These are phyloP conservation scores for Pheucticus melanocephalus DNA, from an alignment of 2,113 vertebrate genomes.

Conservation along the genomic window DNA sequence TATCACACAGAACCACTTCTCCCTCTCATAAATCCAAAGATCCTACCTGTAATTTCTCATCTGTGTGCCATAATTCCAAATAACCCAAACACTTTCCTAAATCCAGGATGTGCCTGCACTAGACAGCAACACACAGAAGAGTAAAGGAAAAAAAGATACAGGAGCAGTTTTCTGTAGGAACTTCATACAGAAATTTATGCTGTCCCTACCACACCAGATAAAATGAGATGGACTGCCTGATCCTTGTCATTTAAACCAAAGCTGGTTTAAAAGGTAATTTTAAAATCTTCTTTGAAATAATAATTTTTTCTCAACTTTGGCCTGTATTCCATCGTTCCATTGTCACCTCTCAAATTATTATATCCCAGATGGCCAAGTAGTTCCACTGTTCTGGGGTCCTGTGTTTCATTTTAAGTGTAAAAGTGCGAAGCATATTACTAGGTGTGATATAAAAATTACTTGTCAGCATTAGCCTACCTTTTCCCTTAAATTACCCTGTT, in stretches of 20 bases:
- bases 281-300: background rate
- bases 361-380: background rate
- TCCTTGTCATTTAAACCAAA: background rate
- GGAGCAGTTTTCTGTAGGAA: background rate
- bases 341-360: background rate
- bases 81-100: background rate
- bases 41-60: background rate
- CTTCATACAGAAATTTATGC: background rate
- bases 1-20: background rate
- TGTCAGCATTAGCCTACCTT: background rate
- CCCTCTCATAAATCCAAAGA: background rate
- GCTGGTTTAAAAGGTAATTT: background rate
- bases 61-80: background rate
- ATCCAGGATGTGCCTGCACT: fast-evolving
- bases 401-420: constrained; percentile 3
- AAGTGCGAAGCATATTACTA: background rate
- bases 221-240: background rate
- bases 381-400: background rate
- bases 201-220: background rate
- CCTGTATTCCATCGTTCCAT: background rate
- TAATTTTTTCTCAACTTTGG: background rate
- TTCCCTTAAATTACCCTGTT: background rate
- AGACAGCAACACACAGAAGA: background rate
- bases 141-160: background rate
- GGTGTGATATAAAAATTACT: constrained; percentile 3